These are phyloP conservation scores for Physella acuta DNA, from an alignment of 1,140 invertebrate genomes.

Conservation along the genomic window DNA sequence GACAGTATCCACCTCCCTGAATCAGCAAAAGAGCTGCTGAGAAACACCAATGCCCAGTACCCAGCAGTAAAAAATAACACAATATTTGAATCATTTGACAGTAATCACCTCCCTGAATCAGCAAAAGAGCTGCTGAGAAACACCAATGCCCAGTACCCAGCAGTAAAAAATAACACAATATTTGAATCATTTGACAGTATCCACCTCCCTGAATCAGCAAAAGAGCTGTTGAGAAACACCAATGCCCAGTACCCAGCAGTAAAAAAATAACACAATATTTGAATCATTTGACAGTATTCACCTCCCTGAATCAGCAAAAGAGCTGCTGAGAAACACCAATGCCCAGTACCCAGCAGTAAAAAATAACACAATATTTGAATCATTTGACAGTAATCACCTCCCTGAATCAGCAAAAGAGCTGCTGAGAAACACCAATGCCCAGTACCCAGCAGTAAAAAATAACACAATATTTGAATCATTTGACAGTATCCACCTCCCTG, in stretches of 20 bases:
- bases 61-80: too few species aligned
- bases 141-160: slow-evolving; percentile 49
- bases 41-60: slow-evolving; percentile 51
- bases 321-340: slow-evolving; percentile 52
- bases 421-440: slow-evolving; percentile 49
- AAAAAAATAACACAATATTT: too few species aligned
- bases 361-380: too few species aligned
- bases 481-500: slow-evolving; percentile 45
- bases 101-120: slow-evolving; percentile 43
- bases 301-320: slow-evolving; percentile 48
- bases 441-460: too few species aligned
- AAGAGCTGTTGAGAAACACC: too few species aligned
- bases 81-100: too few species aligned
- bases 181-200: too few species aligned
- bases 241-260: too few species aligned
- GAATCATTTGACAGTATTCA: too few species aligned
- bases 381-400: slow-evolving; percentile 36
- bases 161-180: too few species aligned
- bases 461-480: too few species aligned
- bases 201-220: too few species aligned
- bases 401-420: slow-evolving; percentile 52
- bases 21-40: slow-evolving; percentile 49
- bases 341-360: slow-evolving; percentile 44
- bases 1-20: slow-evolving; percentile 45
- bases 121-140: slow-evolving; percentile 53